Base-by-base conservation (phyloP, 2,888 invertebrate species). In the Tipula helvola region DNA sequence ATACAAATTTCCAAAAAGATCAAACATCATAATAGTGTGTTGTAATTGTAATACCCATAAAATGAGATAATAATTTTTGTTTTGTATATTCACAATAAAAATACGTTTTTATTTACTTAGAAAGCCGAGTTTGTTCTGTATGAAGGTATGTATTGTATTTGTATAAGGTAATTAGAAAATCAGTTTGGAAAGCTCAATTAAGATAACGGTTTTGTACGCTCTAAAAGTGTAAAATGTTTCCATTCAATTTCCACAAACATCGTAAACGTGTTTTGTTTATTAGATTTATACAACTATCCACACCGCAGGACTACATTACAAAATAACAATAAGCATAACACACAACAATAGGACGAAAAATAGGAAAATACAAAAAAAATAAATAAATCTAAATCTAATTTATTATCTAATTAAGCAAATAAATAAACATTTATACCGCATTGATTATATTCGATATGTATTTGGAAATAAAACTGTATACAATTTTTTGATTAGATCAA, bases 301-400 rank as follows among this genome's bases (percentile, higher is more conserved):
- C 71, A 28, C 18, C 71, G 28, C 71, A 28, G 28, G 28, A 71
- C 28, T 71, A 71, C 52, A 57, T 57, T 57, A 16, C 52, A 57
- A 57, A 10, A 52, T 52, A 52, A 44, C 44, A 44, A 16, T 57
- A 57, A n/a, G 39, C 39, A 52, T 2, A 16, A 71, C 71, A 12
- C 10, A 12, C 10, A 71, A 71, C 28, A 71, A 71, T 71, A 28
- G 71, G 71, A 71, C 71, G 71, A 71, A 71, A 83, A 84, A 84
- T 84, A 36, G 39, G n/a, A 36, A 84, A 84, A 39, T 36, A 83
- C 4, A 13, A 36, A 44, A 83, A 83, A 36, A 83, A 28, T 28
- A 83, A 83, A 36, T 39, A 85, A 85, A 42, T 85, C 85, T 85
- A 85, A 85, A 85, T 42, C 85, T 85, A 85, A 85, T 85, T 85